phyloP scores from a whole-genome alignment of 2,797 vertebrate species.

The Agapornis canus region DNA sequence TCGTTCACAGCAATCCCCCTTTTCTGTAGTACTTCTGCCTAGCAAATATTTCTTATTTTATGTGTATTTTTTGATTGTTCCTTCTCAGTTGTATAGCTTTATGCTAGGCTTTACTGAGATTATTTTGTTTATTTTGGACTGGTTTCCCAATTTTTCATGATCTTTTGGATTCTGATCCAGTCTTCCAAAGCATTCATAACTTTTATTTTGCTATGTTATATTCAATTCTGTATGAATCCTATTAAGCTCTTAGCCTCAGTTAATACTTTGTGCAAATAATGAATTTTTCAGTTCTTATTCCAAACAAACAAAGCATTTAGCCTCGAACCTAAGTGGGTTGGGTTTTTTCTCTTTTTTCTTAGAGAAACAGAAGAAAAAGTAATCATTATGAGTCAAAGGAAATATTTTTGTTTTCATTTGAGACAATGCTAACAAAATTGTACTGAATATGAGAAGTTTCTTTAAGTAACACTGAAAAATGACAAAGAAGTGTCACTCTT shows the following conservation, averaged over 20 bases:
- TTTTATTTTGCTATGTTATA: background rate
- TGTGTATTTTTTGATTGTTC: background rate
- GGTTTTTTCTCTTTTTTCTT: background rate
- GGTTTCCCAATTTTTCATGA: background rate
- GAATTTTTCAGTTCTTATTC: background rate
- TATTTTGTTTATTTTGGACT: background rate
- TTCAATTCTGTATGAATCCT: background rate
- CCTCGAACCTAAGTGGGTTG: background rate
- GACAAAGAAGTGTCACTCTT: background rate
- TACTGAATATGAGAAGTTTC: background rate
- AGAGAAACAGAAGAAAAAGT: background rate
- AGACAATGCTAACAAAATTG: background rate
- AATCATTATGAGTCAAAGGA: background rate
- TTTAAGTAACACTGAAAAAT: background rate
- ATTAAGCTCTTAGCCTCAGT: background rate
- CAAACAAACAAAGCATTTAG: conserved; percentile 9
- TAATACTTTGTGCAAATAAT: conserved; percentile 46
- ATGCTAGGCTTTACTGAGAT: background rate
- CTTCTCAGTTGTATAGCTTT: background rate
- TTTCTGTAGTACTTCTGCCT: background rate
- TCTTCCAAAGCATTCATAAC: background rate
- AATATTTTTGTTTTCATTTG: background rate
- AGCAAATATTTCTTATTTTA: background rate
- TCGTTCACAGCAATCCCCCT: background rate
- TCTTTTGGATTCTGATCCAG: background rate